Base-by-base conservation (phyloP, 2,888 invertebrate species). In the Pristionchus fissidentatus region DNA sequence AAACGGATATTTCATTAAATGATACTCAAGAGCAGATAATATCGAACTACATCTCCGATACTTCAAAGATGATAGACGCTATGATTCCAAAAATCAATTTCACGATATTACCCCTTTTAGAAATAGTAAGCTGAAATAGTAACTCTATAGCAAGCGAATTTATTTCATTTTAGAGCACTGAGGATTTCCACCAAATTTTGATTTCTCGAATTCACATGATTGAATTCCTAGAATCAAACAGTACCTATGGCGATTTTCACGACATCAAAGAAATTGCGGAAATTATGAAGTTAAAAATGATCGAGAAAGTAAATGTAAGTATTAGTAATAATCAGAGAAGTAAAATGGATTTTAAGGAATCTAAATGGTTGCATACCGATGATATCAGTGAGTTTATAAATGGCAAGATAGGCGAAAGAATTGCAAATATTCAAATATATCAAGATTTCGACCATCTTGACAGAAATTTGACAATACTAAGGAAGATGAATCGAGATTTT, bases 371-470 rank as follows among this genome's bases (percentile, higher is more conserved):
- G 13, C 70, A 13, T 26, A 38, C 19, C n/a, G 41, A 41, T 26
- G 70, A 41, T 8, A 70, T 70, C 22, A 41, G 41, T 26, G 41
- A 70, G 1, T 43, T 43, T 41, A 70, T 70, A 10, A 38, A 41
- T 19, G 22, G 7, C 8, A 43, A 70, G 15, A 41, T 70, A 22
- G 26, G 10, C 7, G 26, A 70, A 70, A 7, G 70, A n/a, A 41
- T 70, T 26, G 41, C 41, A 4, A 70, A 41, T 15, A 70, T 70
- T 70, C 38, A 70, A 70, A 32, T 70, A 1, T 43, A 38, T 13
- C 70, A 70, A 7, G 70, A 70, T 19, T 70, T 70, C n/a, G 70
- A 70, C 41, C 41, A 70, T 22, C 1, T 22, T 41, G 70, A 41
- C 43, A 70, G 43, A 41, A 70, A 70, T 32, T 43, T 41, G 3